phyloP scores from a whole-genome alignment of 2,797 vertebrate species.

The Poeciliopsis presidionis region DNA sequence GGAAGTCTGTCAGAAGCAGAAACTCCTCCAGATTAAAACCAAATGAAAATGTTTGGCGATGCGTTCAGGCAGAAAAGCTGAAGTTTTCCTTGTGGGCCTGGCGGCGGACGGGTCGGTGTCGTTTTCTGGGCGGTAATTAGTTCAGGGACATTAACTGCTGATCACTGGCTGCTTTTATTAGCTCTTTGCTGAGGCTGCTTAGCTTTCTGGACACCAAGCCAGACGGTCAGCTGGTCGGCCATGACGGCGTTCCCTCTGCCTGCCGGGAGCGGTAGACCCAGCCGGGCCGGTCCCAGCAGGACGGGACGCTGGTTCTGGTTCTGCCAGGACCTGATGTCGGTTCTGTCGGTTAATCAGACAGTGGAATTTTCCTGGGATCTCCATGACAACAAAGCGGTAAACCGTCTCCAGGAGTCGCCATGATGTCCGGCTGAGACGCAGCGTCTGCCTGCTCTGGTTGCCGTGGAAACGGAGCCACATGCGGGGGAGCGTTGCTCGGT shows the following conservation, averaged over 20 bases:
- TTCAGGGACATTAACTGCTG: conserved; percentile 69
- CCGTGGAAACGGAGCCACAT: neutral
- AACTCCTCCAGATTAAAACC: neutral
- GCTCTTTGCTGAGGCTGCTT: conserved; percentile 64
- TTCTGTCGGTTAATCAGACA: neutral
- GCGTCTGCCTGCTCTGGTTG: neutral
- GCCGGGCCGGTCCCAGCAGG: conserved; percentile 1
- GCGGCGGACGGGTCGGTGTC: neutral
- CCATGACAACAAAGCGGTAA: neutral
- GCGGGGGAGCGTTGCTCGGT: conserved; percentile 40
- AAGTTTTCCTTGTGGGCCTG: too few species aligned
- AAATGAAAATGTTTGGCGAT: neutral
- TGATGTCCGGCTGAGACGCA: too few species aligned
- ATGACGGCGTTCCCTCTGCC: conserved; percentile 35
- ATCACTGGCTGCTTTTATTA: conserved; percentile 65
- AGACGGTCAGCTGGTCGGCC: conserved; percentile 50
- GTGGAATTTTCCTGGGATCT: neutral
- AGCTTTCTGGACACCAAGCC: conserved; percentile 56
- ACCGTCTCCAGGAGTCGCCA: neutral
- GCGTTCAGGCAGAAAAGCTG: neutral
- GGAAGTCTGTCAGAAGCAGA: too few species aligned
- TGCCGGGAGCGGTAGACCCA: conserved; percentile 27
- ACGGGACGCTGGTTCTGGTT: too few species aligned
- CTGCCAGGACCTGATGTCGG: neutral
- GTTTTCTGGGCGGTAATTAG: conserved; percentile 54